Evolutionary conservation across 1,140 invertebrate genomes (phyloP).

Genomic region (Latrodectus geometricus): DNA sequence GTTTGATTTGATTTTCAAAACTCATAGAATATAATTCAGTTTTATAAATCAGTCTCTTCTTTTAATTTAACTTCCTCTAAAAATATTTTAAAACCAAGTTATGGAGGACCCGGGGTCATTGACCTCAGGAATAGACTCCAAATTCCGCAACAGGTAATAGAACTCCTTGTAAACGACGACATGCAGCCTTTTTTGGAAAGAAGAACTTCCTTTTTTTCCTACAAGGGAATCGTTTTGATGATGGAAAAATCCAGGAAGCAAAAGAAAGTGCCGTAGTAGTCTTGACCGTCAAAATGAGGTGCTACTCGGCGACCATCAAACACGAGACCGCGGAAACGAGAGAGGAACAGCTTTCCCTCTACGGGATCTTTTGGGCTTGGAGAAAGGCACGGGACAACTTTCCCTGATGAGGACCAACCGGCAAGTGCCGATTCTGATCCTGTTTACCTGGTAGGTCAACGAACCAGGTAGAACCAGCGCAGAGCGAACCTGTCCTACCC

Average conservation of each 20-base stretch:
- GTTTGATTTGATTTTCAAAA: too few species aligned
- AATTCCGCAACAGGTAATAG: slow-evolving; percentile 42
- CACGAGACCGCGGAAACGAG: slow-evolving; percentile 7
- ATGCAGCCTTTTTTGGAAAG: slow-evolving; percentile 6
- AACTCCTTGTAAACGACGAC: neutral
- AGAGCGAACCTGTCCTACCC: slow-evolving; percentile 37
- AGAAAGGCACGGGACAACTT: slow-evolving; percentile 50
- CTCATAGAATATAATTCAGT: too few species aligned
- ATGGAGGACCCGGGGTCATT: slow-evolving; percentile 52
- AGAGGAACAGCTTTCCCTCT: neutral
- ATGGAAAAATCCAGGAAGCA: slow-evolving; percentile 19
- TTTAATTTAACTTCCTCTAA: too few species aligned
- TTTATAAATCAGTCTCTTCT: too few species aligned
- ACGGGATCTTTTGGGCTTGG: neutral
- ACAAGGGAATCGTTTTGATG: neutral
- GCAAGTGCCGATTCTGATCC: slow-evolving; percentile 56
- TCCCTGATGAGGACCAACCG: slow-evolving; percentile 37
- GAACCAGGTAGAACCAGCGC: slow-evolving; percentile 61
- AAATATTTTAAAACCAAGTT: neutral
- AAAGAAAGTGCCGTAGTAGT: neutral
- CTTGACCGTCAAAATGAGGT: slow-evolving; percentile 55
- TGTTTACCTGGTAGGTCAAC: slow-evolving; percentile 59
- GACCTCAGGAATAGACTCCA: slow-evolving; percentile 39
- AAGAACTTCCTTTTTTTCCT: neutral
- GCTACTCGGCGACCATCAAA: slow-evolving; percentile 25